Evolutionary conservation across 2,797 vertebrate species (phyloP).

Genomic region (Esox lucius): DNA sequence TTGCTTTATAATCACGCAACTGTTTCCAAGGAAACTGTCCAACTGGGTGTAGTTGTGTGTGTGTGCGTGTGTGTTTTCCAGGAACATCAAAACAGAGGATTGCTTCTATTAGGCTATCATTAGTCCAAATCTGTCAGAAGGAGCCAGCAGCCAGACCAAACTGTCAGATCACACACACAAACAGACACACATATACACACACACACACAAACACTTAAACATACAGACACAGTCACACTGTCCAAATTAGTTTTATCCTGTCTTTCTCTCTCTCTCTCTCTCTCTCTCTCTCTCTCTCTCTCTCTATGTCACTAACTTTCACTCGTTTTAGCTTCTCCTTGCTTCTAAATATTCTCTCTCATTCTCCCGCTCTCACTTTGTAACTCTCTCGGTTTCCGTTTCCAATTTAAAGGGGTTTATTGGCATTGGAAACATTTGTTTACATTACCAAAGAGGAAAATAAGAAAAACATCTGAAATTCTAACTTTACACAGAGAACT

Average conservation of each 20-base stretch:
- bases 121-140: neutral
- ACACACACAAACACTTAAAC: neutral
- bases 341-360: neutral
- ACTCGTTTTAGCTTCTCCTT: neutral
- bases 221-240: neutral
- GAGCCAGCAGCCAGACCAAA: neutral
- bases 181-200: neutral
- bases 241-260: neutral
- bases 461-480: no score
- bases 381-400: neutral
- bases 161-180: neutral
- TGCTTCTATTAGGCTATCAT: neutral
- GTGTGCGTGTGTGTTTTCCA: constrained; percentile 28
- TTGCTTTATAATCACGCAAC: neutral
- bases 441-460: no score
- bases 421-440: no score
- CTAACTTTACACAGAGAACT: no score
- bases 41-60: constrained; percentile 31
- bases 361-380: neutral
- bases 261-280: neutral
- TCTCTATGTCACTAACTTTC: neutral
- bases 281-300: neutral
- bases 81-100: constrained; percentile 9
- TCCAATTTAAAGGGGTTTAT: no score
- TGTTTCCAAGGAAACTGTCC: constrained; percentile 58